Conservation (phyloP, 1,140 invertebrate genomes). For the Potamilus streckersoni region DNA sequence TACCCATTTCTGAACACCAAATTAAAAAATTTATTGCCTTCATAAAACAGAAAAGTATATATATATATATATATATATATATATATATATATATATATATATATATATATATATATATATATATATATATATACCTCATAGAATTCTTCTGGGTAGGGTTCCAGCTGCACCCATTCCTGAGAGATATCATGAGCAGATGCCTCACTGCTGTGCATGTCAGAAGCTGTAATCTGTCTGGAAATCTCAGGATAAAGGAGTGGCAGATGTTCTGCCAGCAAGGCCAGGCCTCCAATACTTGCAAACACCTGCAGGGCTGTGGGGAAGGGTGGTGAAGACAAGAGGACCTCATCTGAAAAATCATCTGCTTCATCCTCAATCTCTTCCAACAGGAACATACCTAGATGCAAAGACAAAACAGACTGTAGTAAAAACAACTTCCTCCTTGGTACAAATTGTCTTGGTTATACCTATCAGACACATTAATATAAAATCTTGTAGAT, state of each 20-base stretch:
- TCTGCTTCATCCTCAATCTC: slow-evolving; percentile 37
- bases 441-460: no score
- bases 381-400: background rate
- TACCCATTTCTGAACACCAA: no score
- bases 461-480: no score
- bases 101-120: no score
- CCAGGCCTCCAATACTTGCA: slow-evolving; percentile 86
- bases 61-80: no score
- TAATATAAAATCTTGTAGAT: no score
- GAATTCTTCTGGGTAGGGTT: slow-evolving; percentile 75
- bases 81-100: no score
- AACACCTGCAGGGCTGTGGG: slow-evolving; percentile 84
- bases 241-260: slow-evolving; percentile 88
- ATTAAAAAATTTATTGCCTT: no score
- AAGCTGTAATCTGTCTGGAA: slow-evolving; percentile 56
- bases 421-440: no score
- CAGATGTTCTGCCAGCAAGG: slow-evolving; percentile 85
- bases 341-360: slow-evolving; percentile 46
- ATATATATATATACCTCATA: slow-evolving; percentile 72
- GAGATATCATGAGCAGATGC: slow-evolving; percentile 42
- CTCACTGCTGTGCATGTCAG: slow-evolving; percentile 37
- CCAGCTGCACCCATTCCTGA: slow-evolving; percentile 85
- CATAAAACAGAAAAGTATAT: no score
- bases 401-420: no score
- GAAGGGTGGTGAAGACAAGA: slow-evolving; percentile 62